Evolutionary conservation across 2,888 invertebrate species (phyloP), one percentile per base, ranked within the genome.

Genomic region (Gari tellinella): DNA sequence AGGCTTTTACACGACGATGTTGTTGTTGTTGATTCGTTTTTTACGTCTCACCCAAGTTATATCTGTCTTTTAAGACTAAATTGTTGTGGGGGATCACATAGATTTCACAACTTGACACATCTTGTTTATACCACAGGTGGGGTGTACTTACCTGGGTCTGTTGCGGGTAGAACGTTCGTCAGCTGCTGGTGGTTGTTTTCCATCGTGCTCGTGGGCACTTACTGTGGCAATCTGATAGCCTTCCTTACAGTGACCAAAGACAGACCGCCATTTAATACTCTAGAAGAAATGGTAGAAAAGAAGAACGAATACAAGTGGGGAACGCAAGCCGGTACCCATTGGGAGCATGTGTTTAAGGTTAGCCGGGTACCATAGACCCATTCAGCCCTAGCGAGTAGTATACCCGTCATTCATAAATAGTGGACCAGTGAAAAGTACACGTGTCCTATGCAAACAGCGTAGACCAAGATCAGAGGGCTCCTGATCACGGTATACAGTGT

Each of bases 141-240:
- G 0, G 76, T 77, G 19, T 72, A 78, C 43, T 68, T 86, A 21
- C 87, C 88, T 1, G 69, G 68, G 5, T 86, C 88, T 2, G 72
- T 77, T 8, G 82, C 86, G 14, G 85, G 85, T 3, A 78, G 87
- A 7, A 84, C 86, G 10, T 62, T 88, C 53, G 72, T 86, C 26
- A 83, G 85, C 17, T 83, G 80, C 49, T 87, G 85, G 84, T 85
- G 86, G 84, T 48, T 88, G 14, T 86, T 87, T 49, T 82, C 82
- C 15, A 85, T 90, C 17, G 81, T 88, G 1, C 77, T 89, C 26
- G 86, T 84, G n/a, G 88, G 87, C 8, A 89, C 86, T 0, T 90
- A 90, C 75, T 85, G 89, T 17, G 89, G 90, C 0, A 90, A 89
- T 65, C 84, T 90, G 7, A 88, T 89, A 25, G 89, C 90, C 17